Percentiles rank a stretch among this genome's conserved stretches.
phyloP scores from a whole-genome alignment of 2,888 invertebrate genomes.

The Falcaria lacertinaria region DNA sequence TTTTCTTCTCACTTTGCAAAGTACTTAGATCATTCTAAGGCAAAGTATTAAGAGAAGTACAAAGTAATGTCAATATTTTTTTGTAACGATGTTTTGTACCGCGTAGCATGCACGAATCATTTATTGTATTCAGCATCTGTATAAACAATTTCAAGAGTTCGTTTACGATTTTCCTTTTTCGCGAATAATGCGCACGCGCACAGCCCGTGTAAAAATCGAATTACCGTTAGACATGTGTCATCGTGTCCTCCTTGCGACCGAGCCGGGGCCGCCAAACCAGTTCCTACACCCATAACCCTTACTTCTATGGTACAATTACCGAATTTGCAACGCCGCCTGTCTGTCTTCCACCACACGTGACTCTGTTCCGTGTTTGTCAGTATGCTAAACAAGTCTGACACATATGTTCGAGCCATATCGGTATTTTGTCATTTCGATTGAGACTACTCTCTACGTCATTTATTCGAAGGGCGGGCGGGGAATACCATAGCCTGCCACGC shows the following conservation, averaged over 20 bases:
- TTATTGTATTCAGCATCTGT: not conserved
- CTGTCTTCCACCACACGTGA: not conserved
- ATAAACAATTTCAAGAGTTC: conserved; percentile 20
- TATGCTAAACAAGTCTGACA: not conserved
- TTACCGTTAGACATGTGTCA: conserved; percentile 78
- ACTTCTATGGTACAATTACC: conserved; percentile 42
- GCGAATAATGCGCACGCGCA: conserved; percentile 40
- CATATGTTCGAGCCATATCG: not conserved
- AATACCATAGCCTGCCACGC: no score
- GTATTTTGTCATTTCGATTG: no score
- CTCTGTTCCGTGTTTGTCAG: not conserved
- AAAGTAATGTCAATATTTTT: no score
- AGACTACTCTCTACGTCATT: no score
- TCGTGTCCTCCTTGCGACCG: conserved; percentile 63
- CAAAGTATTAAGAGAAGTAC: no score
- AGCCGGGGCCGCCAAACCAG: conserved; percentile 56
- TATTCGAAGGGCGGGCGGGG: no score
- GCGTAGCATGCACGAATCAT: not conserved
- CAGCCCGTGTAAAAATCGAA: conserved; percentile 53
- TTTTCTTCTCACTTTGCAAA: no score
- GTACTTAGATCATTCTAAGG: no score
- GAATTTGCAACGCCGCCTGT: conserved; percentile 34
- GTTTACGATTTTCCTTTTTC: conserved; percentile 43
- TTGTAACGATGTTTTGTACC: not conserved
- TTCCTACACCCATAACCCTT: conserved; percentile 58